Conservation (phyloP, 1,140 invertebrate genomes). For the Conus ventricosus region DNA sequence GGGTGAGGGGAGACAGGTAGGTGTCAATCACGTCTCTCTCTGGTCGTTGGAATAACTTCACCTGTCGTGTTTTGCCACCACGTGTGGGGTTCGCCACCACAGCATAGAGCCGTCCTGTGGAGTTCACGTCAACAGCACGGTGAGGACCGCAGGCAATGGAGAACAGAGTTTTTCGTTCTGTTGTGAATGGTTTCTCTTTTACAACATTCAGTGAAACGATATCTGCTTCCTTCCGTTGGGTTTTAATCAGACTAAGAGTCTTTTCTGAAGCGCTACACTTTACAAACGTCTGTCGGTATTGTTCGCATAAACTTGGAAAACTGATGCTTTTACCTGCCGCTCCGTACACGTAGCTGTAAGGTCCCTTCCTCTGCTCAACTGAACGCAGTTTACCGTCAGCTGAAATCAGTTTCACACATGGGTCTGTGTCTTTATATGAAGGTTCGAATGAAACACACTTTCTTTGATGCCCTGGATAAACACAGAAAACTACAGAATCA, state of each 20-base stretch:
- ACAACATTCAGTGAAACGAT: background rate
- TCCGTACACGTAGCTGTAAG: background rate
- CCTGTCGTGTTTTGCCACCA: background rate
- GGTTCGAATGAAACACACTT: too few species aligned
- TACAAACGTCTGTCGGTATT: background rate
- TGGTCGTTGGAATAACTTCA: background rate
- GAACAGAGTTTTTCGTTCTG: background rate
- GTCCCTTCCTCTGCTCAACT: background rate
- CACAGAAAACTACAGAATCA: too few species aligned
- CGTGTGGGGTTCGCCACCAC: background rate
- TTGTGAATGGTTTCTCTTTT: background rate
- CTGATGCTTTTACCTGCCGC: background rate
- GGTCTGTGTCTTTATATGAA: background rate
- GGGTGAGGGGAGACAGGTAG: background rate
- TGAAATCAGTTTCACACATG: too few species aligned
- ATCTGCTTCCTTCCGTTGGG: background rate
- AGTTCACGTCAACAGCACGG: background rate
- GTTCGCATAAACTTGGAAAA: background rate
- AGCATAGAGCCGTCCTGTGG: background rate
- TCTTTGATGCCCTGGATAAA: too few species aligned
- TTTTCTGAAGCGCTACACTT: background rate
- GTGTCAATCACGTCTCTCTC: background rate
- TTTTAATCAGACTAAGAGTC: background rate
- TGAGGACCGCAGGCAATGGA: background rate
- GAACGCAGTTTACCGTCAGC: too few species aligned